Evolutionary conservation across 2,113 vertebrate genomes (phyloP).

Genomic region (Sula dactylatra): DNA sequence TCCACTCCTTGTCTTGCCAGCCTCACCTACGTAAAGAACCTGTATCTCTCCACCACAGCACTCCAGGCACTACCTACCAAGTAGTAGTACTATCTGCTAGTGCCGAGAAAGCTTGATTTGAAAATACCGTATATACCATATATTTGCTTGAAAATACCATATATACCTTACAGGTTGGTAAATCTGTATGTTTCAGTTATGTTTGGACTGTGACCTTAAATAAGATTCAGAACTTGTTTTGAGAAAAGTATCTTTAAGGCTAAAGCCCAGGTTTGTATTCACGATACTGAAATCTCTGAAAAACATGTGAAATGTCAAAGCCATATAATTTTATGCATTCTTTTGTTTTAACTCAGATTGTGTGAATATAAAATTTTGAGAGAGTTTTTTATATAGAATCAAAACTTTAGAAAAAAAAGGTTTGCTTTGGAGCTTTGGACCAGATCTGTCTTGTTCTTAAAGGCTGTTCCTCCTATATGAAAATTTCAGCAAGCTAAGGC

Average conservation of each 20-base stretch:
- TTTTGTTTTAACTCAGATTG: not conserved
- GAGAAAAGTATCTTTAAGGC: not conserved
- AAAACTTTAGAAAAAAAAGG: accelerated
- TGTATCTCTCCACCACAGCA: not conserved
- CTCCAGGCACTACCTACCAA: not conserved
- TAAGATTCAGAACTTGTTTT: not conserved
- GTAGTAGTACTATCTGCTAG: no score
- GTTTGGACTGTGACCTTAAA: not conserved
- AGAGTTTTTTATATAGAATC: not conserved
- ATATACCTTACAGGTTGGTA: not conserved
- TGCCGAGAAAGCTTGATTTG: not conserved
- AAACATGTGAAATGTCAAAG: not conserved
- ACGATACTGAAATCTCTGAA: not conserved
- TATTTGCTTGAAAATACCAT: not conserved
- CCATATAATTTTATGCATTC: not conserved
- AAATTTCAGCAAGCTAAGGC: not conserved
- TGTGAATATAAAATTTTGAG: not conserved
- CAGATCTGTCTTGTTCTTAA: not conserved
- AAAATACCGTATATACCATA: not conserved
- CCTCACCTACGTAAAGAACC: not conserved
- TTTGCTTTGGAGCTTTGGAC: not conserved
- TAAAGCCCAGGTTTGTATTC: not conserved
- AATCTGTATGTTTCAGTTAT: not conserved
- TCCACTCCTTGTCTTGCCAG: accelerated
- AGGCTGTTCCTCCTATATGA: not conserved